phyloP scores from a whole-genome alignment of 2,113 vertebrate species.

The Eulemur rufifrons region DNA sequence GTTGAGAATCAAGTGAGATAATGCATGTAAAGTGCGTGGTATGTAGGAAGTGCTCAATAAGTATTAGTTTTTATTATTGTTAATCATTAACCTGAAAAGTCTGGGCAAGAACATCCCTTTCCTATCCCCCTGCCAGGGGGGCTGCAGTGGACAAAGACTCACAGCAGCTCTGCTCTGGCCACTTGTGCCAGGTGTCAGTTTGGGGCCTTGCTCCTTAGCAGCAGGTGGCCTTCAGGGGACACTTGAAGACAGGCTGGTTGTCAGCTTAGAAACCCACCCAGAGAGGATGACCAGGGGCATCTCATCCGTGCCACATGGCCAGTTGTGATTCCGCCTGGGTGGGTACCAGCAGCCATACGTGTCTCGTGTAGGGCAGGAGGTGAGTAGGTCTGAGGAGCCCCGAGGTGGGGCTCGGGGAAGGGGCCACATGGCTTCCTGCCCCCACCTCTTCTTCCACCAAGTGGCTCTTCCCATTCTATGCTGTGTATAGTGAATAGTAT shows the following conservation, averaged over 20 bases:
- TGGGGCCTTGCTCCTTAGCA: neutral
- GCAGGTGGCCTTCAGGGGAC: neutral
- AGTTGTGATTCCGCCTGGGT: neutral
- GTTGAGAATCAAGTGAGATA: neutral
- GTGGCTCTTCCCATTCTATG: neutral
- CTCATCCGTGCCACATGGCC: rapidly evolving
- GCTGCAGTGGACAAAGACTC: neutral
- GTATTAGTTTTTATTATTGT: neutral
- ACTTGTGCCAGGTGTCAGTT: neutral
- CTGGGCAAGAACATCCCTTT: neutral
- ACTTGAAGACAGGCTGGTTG: neutral
- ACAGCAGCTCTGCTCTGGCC: neutral
- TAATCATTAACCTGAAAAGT: neutral
- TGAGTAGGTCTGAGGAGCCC: neutral
- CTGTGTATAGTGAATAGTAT: neutral
- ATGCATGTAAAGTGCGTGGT: neutral
- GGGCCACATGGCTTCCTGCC: neutral
- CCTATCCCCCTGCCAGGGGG: neutral
- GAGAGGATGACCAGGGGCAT: neutral
- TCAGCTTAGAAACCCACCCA: neutral
- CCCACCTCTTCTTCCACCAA: neutral
- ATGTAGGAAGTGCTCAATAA: neutral
- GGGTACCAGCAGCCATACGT: rapidly evolving
- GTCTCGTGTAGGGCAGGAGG: neutral
- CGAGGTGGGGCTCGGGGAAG: rapidly evolving